Evolutionary conservation across 2,797 vertebrate genomes (phyloP).

Genomic region (Sebastes wilsoni): DNA sequence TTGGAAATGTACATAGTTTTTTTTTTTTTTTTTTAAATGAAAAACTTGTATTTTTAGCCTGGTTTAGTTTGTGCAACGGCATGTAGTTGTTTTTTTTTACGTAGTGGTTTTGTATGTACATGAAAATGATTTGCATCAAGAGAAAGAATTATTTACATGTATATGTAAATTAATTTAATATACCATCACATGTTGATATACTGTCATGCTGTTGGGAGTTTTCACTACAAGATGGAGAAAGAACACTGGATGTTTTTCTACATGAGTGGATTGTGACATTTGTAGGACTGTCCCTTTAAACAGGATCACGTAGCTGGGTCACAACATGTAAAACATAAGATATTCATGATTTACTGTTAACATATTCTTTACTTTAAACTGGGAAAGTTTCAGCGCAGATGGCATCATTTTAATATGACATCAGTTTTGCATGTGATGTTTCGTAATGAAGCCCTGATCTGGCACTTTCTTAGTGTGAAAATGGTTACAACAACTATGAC

Average conservation of each 20-base stretch:
- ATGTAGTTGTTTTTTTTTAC: slow-evolving; percentile 80
- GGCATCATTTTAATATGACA: background rate
- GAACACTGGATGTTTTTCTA: slow-evolving; percentile 54
- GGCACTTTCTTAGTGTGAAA: slow-evolving; percentile 17
- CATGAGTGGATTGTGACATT: slow-evolving; percentile 26
- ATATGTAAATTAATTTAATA: slow-evolving; percentile 78
- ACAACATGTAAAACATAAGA: background rate
- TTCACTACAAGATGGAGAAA: slow-evolving; percentile 52
- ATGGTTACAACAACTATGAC: slow-evolving; percentile 20
- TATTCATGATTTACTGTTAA: slow-evolving; percentile 29
- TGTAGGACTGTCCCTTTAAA: slow-evolving; percentile 5
- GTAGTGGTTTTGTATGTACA: slow-evolving; percentile 79
- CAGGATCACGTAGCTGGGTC: slow-evolving; percentile 9
- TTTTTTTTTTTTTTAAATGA: slow-evolving; percentile 63
- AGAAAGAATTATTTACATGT: slow-evolving; percentile 71
- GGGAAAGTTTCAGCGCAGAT: slow-evolving; percentile 4
- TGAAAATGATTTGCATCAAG: slow-evolving; percentile 72
- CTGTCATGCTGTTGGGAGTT: slow-evolving; percentile 59
- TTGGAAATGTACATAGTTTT: slow-evolving; percentile 80
- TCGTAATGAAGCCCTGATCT: slow-evolving; percentile 6
- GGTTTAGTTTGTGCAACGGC: slow-evolving; percentile 78
- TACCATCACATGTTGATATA: slow-evolving; percentile 67
- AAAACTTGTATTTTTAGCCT: slow-evolving; percentile 75
- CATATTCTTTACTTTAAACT: background rate
- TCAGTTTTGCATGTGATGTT: background rate